phyloP scores from a whole-genome alignment of 2,113 vertebrate species.

The Turdus rufiventris region DNA sequence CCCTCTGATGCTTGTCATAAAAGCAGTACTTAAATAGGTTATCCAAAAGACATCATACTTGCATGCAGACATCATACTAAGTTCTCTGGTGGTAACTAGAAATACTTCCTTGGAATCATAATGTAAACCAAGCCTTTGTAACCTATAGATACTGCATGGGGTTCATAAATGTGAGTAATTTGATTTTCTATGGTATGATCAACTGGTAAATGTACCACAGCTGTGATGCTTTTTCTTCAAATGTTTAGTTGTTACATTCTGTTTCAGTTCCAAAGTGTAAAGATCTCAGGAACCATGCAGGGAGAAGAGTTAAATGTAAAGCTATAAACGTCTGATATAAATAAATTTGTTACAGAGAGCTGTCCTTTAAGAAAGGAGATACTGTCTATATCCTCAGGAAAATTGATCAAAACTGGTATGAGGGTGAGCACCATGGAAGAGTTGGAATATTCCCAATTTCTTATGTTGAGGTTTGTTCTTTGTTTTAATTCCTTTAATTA shows the following conservation, averaged over 20 bases:
- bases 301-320: neutral
- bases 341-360: slow-evolving; percentile 83
- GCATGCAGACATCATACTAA: neutral
- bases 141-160: neutral
- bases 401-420: slow-evolving; percentile 98
- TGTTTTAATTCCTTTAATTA: neutral
- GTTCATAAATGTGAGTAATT: neutral
- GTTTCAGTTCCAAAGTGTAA: neutral
- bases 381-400: slow-evolving; percentile 95
- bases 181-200: neutral
- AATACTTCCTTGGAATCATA: neutral
- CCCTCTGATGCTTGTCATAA: neutral
- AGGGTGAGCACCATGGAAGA: slow-evolving; percentile 89
- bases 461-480: slow-evolving; percentile 87
- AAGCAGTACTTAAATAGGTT: neutral
- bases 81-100: neutral
- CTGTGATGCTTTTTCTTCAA: neutral
- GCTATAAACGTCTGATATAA: slow-evolving; percentile 13
- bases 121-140: neutral
- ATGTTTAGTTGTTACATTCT: neutral
- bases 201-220: neutral
- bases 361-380: slow-evolving; percentile 97
- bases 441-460: slow-evolving; percentile 96
- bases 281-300: neutral
- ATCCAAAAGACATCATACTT: neutral